phyloP scores from a whole-genome alignment of 2,888 invertebrate species.

The Drosophila cyrtoloma region DNA sequence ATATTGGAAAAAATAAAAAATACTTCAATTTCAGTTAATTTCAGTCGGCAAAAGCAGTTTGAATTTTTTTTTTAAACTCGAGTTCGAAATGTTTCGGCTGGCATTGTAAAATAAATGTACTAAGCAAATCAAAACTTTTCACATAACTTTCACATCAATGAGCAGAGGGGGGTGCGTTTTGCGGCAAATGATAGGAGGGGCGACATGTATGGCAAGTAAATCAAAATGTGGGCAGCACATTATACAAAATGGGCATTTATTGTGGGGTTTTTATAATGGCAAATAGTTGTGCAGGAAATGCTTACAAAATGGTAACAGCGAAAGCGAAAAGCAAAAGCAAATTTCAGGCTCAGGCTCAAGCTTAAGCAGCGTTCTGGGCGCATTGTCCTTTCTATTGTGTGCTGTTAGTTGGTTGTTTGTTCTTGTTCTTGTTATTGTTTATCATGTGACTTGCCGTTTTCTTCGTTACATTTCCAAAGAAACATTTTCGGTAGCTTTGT shows the following conservation, averaged over 20 bases:
- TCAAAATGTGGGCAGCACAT: constrained; percentile 41
- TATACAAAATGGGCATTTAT: constrained; percentile 49
- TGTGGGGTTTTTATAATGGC: constrained; percentile 61
- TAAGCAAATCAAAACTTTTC: constrained; percentile 82
- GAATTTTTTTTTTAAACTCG: constrained; percentile 19
- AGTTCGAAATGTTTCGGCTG: constrained; percentile 43
- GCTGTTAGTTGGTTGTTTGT: not conserved
- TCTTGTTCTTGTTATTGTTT: constrained; percentile 47
- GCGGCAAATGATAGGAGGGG: not conserved
- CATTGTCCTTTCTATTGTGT: constrained; percentile 47
- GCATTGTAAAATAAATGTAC: constrained; percentile 69
- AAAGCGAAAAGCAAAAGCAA: constrained; percentile 33
- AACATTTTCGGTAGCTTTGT: constrained; percentile 66
- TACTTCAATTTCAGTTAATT: constrained; percentile 73
- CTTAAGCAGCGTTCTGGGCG: constrained; percentile 45
- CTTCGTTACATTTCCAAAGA: constrained; percentile 50
- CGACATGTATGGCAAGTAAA: constrained; percentile 59
- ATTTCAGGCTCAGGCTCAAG: constrained; percentile 68
- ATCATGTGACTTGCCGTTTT: constrained; percentile 65
- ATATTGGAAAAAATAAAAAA: constrained; percentile 55
- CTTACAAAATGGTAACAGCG: constrained; percentile 46
- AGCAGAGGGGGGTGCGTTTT: not conserved
- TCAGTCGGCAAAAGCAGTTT: constrained; percentile 40
- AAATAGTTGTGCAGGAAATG: constrained; percentile 57
- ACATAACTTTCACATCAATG: constrained; percentile 79